Conservation (phyloP, 2,113 vertebrate genomes). For the Lycaon pictus region DNA sequence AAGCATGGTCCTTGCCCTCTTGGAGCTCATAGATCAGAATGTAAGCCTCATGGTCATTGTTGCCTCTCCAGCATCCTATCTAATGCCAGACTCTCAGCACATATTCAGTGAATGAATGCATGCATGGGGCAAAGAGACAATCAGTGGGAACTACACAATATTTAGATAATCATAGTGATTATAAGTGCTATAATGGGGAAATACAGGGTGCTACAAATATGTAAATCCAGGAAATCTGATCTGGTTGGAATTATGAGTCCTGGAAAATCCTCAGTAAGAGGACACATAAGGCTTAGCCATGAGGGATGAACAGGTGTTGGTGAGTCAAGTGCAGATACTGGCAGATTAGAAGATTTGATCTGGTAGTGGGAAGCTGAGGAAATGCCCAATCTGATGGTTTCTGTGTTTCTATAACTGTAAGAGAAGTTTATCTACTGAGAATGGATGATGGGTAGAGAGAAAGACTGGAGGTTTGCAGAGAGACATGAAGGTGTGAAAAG, state of each 20-base stretch:
- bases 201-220: not conserved
- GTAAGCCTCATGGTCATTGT: not conserved
- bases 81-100: not conserved
- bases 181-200: not conserved
- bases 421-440: not conserved
- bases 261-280: not conserved
- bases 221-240: not conserved
- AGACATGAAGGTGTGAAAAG: not conserved
- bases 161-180: not conserved
- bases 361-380: not conserved
- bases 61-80: not conserved
- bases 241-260: not conserved
- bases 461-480: not conserved
- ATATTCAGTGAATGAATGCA: not conserved
- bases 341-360: not conserved
- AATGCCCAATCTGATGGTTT: not conserved
- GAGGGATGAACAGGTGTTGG: not conserved
- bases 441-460: no score
- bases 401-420: not conserved
- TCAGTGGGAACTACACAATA: not conserved
- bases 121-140: constrained; percentile 18
- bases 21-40: not conserved
- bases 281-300: not conserved
- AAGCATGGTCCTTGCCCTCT: not conserved
- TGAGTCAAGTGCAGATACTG: not conserved